These are phyloP conservation scores for Cygnus buccinator DNA, from an alignment of 2,113 vertebrate species.

Conservation along the genomic window DNA sequence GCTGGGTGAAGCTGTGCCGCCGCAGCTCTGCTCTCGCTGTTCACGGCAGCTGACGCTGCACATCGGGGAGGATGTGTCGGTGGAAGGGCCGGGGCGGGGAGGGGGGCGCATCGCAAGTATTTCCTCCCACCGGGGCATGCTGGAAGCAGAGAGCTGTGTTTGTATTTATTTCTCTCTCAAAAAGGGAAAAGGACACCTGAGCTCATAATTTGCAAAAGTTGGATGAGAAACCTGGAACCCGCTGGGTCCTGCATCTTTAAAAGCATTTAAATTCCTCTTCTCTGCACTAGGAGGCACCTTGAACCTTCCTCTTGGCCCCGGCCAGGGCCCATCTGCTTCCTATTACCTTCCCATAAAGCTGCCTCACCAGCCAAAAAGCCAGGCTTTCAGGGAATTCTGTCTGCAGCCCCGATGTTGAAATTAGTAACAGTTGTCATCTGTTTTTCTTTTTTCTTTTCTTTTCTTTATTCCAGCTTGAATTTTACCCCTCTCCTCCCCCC, in stretches of 20 bases:
- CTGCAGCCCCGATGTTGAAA: conserved; percentile 63
- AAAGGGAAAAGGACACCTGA: conserved; percentile 37
- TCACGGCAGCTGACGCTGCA: fast-evolving
- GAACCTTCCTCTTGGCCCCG: conserved; percentile 68
- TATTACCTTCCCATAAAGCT: conserved; percentile 64
- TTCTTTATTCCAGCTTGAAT: neutral
- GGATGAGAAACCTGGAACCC: conserved; percentile 58
- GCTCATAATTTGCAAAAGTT: conserved; percentile 55
- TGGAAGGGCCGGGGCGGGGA: neutral
- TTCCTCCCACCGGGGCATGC: neutral
- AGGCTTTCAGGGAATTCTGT: conserved; percentile 67
- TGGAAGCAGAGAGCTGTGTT: conserved; percentile 8
- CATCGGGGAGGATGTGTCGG: fast-evolving
- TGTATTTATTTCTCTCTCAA: conserved; percentile 12
- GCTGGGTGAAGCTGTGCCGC: neutral
- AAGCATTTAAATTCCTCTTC: conserved; percentile 67
- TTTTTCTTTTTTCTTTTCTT: neutral
- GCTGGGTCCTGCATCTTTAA: conserved; percentile 42
- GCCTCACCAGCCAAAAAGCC: conserved; percentile 28
- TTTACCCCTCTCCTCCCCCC: neutral
- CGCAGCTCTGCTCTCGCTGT: neutral
- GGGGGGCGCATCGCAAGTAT: neutral
- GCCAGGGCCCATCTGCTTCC: conserved; percentile 69
- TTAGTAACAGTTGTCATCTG: conserved; percentile 58
- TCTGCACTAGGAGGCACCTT: conserved; percentile 73